Conservation (phyloP, 2,797 vertebrate genomes). For the Hemitrygon akajei region DNA sequence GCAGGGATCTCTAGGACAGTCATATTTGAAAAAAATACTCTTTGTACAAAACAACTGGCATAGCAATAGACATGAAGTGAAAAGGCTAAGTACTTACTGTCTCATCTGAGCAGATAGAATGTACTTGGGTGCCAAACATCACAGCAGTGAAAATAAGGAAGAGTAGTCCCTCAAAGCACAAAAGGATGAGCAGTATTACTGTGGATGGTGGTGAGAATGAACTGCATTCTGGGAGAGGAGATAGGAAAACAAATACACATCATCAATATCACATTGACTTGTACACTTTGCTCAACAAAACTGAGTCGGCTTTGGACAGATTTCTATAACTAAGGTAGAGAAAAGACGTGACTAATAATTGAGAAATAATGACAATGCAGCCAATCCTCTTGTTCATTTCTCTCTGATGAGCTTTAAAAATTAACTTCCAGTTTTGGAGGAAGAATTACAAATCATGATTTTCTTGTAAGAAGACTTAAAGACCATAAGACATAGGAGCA, state of each 20-base stretch:
- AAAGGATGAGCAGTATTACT: slow-evolving; percentile 89
- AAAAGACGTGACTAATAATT: neutral
- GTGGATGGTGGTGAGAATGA: slow-evolving; percentile 89
- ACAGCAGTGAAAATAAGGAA: slow-evolving; percentile 95
- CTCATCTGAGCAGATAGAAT: slow-evolving; percentile 93
- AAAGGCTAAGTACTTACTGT: slow-evolving; percentile 69
- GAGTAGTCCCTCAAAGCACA: slow-evolving; percentile 91
- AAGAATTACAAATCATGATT: neutral
- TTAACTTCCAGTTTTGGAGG: neutral
- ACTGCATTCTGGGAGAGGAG: slow-evolving; percentile 77
- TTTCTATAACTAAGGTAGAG: neutral
- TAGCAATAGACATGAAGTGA: neutral
- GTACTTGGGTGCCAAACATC: slow-evolving; percentile 97
- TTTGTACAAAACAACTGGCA: neutral
- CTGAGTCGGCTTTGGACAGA: neutral
- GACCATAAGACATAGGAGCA: too few species aligned
- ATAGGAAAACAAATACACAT: slow-evolving; percentile 30
- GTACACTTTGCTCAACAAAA: neutral
- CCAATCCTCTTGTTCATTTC: neutral
- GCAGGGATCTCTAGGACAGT: neutral
- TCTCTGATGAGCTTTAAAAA: neutral
- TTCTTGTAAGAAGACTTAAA: too few species aligned
- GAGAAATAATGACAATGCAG: neutral
- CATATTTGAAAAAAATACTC: too few species aligned
- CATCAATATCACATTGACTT: neutral